Conservation (phyloP, 2,113 vertebrate species). For the Mobula birostris region DNA sequence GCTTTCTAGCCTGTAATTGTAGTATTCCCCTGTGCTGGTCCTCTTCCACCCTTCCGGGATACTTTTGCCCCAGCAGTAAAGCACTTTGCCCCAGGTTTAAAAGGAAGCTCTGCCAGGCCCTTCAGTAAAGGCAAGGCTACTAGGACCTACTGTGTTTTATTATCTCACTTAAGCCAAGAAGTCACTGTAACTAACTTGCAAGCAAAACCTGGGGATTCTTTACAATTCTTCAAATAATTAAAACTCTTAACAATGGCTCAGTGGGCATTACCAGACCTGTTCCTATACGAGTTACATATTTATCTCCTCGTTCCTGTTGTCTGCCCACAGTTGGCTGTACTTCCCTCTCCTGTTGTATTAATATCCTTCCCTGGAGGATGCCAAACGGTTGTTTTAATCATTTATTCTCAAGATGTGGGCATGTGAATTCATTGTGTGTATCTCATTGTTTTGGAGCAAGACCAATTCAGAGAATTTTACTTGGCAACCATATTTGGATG, state of each 20-base stretch:
- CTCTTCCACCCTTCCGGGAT: too few relatives aligned
- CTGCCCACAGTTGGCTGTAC: not conserved
- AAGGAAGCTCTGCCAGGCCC: not conserved
- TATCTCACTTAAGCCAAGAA: not conserved
- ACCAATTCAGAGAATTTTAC: not conserved
- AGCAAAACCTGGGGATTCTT: not conserved
- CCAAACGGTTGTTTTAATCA: not conserved
- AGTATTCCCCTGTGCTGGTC: too few relatives aligned
- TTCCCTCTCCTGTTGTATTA: not conserved
- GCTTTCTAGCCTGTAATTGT: too few relatives aligned
- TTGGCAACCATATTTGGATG: not conserved
- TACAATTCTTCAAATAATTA: not conserved
- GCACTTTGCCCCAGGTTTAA: not conserved
- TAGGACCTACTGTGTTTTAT: slow-evolving; percentile 4
- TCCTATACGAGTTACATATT: not conserved
- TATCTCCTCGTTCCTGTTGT: not conserved
- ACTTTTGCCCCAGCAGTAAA: too few relatives aligned
- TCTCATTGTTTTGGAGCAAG: not conserved
- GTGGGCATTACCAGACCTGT: not conserved
- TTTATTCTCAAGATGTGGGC: not conserved
- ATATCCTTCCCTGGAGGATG: slow-evolving; percentile 10
- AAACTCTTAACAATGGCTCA: not conserved
- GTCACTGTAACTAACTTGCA: not conserved
- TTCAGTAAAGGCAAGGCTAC: not conserved
- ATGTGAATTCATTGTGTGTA: not conserved